These are phyloP conservation scores for Chionomys nivalis DNA, from an alignment of 2,113 vertebrate genomes.

Conservation along the genomic window DNA sequence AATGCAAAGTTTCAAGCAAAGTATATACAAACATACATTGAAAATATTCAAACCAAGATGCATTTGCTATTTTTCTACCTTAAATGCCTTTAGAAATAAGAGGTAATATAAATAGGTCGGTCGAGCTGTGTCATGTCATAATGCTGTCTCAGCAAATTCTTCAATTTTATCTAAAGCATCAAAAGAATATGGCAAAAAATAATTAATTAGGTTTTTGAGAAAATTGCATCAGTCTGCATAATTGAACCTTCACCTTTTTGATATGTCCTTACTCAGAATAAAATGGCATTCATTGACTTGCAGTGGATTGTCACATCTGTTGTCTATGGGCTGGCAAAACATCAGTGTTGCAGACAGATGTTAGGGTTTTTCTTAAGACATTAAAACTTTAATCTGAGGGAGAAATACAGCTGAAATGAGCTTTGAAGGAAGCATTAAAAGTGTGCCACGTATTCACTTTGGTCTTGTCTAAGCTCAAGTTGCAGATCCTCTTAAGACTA, in stretches of 20 bases:
- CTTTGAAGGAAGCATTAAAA: slow-evolving; percentile 22
- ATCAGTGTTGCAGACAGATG: neutral
- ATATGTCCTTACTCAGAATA: neutral
- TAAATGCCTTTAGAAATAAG: neutral
- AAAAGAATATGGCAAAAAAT: neutral
- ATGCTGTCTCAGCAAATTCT: neutral
- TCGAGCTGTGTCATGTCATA: neutral
- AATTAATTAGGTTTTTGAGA: neutral
- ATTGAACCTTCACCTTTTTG: neutral
- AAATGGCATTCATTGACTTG: neutral
- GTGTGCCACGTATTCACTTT: neutral
- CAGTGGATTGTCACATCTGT: neutral
- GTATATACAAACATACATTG: neutral
- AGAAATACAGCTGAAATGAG: neutral
- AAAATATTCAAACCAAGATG: neutral
- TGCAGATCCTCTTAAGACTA: neutral
- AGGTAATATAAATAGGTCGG: neutral
- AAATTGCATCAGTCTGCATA: neutral
- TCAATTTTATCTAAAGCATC: neutral
- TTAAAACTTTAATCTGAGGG: neutral
- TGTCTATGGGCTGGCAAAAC: neutral
- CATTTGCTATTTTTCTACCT: neutral
- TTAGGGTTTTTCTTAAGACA: neutral
- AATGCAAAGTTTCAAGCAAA: neutral
- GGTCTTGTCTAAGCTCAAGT: neutral